Percentiles rank a stretch among this genome's conserved stretches.
Evolutionary conservation across 2,797 vertebrate species (phyloP).

Genomic region (Esox masquinongy): DNA sequence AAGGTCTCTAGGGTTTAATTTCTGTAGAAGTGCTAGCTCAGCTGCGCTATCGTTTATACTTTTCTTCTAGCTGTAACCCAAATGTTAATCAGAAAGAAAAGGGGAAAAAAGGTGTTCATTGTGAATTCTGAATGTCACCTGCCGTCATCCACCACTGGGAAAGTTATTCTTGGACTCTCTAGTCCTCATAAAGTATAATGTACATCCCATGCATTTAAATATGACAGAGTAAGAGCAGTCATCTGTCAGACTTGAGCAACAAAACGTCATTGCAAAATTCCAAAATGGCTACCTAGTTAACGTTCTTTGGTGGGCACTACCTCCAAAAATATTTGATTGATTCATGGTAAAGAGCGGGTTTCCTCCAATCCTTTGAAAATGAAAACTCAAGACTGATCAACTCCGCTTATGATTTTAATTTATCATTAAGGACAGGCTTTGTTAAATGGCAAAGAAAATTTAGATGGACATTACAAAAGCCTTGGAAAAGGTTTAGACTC

Average conservation of each 20-base stretch:
- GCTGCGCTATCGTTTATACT: slow-evolving; percentile 30
- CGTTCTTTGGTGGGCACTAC: neutral
- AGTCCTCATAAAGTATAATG: slow-evolving; percentile 37
- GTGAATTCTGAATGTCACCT: slow-evolving; percentile 44
- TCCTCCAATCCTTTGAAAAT: neutral
- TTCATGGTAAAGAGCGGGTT: too few species aligned
- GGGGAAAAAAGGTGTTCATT: slow-evolving; percentile 18
- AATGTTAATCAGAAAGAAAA: slow-evolving; percentile 24
- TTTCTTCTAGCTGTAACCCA: slow-evolving; percentile 14
- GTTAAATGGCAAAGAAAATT: neutral
- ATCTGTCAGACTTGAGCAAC: slow-evolving; percentile 19
- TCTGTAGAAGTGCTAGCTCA: slow-evolving; percentile 43
- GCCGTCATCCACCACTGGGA: slow-evolving; percentile 33
- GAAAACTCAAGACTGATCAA: neutral
- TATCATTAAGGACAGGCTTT: neutral
- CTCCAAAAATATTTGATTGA: neutral
- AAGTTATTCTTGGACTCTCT: slow-evolving; percentile 48
- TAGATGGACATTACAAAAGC: neutral
- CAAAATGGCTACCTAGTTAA: neutral
- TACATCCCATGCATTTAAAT: slow-evolving; percentile 43
- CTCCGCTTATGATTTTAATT: neutral
- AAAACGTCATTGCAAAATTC: slow-evolving; percentile 21
- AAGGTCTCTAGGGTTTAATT: slow-evolving; percentile 32
- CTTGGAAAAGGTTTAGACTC: neutral
- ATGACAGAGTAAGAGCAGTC: slow-evolving; percentile 25